Evolutionary conservation across 2,797 vertebrate species (phyloP).

Genomic region (Bovichtus diacanthus): DNA sequence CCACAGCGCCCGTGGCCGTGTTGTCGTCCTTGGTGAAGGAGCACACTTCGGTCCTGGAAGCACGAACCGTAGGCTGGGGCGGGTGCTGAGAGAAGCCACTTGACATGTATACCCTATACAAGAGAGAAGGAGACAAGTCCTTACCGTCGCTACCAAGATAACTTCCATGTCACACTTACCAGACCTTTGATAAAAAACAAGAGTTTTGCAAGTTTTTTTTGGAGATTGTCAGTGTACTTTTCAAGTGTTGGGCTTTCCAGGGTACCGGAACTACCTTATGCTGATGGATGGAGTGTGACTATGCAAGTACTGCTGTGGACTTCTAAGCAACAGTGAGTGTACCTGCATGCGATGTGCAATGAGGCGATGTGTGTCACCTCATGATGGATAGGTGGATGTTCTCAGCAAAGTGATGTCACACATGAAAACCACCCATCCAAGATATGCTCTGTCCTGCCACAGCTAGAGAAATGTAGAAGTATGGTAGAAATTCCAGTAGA

Average conservation of each 20-base stretch:
- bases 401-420: conserved; percentile 79
- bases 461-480: conserved; percentile 60
- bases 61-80: conserved; percentile 78
- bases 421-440: conserved; percentile 77
- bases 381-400: conserved; percentile 81
- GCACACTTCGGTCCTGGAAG: conserved; percentile 71
- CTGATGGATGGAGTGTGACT: conserved; percentile 82
- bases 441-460: conserved; percentile 68
- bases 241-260: conserved; percentile 56
- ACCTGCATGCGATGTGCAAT: conserved; percentile 80
- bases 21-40: conserved; percentile 82
- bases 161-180: conserved; percentile 26
- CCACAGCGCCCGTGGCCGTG: conserved; percentile 73
- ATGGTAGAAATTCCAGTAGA: conserved; percentile 45
- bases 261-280: conserved; percentile 56
- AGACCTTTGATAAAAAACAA: conserved; percentile 41
- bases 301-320: conserved; percentile 70
- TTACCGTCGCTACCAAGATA: conserved; percentile 29
- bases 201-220: conserved; percentile 62
- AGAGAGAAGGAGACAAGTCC: conserved; percentile 28
- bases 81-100: conserved; percentile 80
- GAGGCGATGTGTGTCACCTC: conserved; percentile 74
- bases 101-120: conserved; percentile 74
- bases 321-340: conserved; percentile 76
- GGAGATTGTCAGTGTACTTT: conserved; percentile 59